phyloP scores from a whole-genome alignment of 2,888 invertebrate species.

The Empis livida region DNA sequence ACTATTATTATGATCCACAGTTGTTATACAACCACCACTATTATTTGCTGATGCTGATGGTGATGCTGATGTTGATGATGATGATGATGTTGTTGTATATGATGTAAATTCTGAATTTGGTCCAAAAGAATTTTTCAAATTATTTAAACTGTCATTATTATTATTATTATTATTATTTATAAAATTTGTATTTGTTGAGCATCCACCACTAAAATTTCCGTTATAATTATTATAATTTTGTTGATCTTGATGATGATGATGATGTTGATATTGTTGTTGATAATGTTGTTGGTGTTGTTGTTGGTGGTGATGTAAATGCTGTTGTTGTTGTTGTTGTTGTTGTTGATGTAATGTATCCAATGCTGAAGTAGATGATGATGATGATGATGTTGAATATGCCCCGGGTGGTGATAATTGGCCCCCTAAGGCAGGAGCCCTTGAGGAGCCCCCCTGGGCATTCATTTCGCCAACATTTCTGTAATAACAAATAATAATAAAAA shows the following conservation, averaged over 20 bases:
- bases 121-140: slow-evolving; percentile 32
- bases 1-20: not conserved
- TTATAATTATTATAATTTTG: slow-evolving; percentile 14
- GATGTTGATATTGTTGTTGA: slow-evolving; percentile 16
- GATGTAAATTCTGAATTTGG: slow-evolving; percentile 33
- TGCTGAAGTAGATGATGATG: slow-evolving; percentile 15
- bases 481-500: slow-evolving; percentile 9
- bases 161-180: slow-evolving; percentile 7
- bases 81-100: slow-evolving; percentile 10
- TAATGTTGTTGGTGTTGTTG: slow-evolving; percentile 19
- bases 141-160: slow-evolving; percentile 30
- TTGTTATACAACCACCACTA: not conserved
- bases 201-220: slow-evolving; percentile 13
- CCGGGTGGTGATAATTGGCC: slow-evolving; percentile 37
- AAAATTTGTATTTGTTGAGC: slow-evolving; percentile 4
- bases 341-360: slow-evolving; percentile 17
- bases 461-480: slow-evolving; percentile 37
- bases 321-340: slow-evolving; percentile 16
- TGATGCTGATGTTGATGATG: slow-evolving; percentile 7
- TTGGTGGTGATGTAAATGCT: slow-evolving; percentile 17
- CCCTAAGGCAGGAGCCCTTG: slow-evolving; percentile 39
- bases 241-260: slow-evolving; percentile 17
- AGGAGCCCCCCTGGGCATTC: slow-evolving; percentile 38
- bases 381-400: slow-evolving; percentile 17
- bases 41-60: slow-evolving; percentile 12